Evolutionary conservation across 2,888 invertebrate genomes (phyloP).

Genomic region (Itoplectis maculator): DNA sequence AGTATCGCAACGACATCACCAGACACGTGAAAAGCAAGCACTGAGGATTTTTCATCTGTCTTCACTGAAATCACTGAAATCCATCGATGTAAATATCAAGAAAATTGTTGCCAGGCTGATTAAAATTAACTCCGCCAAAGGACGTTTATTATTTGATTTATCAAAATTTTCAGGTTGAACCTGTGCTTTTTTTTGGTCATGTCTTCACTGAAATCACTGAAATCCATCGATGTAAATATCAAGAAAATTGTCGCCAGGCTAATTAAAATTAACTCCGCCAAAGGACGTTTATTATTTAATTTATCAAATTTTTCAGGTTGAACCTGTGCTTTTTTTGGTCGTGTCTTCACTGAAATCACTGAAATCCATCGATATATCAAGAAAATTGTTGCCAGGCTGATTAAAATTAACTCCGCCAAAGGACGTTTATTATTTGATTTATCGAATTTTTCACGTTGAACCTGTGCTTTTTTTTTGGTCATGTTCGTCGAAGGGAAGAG

Average conservation of each 20-base stretch:
- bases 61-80: not conserved
- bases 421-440: not conserved
- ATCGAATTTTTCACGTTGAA: not conserved
- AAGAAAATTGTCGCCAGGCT: conserved; percentile 46
- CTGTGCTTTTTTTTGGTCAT: not conserved
- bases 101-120: conserved; percentile 53
- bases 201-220: not conserved
- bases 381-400: conserved; percentile 48
- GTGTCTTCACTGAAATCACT: not conserved
- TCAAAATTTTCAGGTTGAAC: not conserved
- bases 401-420: not conserved
- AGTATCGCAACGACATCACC: conserved; percentile 75
- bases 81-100: not conserved
- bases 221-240: conserved; percentile 4
- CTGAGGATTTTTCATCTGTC: not conserved
- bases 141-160: not conserved
- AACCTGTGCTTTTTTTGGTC: not conserved
- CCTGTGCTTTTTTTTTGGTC: not conserved
- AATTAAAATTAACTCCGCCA: conserved; percentile 19
- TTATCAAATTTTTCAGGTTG: not conserved
- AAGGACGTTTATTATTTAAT: not conserved
- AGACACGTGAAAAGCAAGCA: conserved; percentile 23
- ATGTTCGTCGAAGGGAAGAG: not conserved
- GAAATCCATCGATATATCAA: not conserved
- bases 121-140: not conserved